A percentile compares a stretch with the other conserved stretches of the same genome.
These are phyloP conservation scores for Tichodroma muraria DNA, from an alignment of 2,113 vertebrate genomes.

Conservation along the genomic window DNA sequence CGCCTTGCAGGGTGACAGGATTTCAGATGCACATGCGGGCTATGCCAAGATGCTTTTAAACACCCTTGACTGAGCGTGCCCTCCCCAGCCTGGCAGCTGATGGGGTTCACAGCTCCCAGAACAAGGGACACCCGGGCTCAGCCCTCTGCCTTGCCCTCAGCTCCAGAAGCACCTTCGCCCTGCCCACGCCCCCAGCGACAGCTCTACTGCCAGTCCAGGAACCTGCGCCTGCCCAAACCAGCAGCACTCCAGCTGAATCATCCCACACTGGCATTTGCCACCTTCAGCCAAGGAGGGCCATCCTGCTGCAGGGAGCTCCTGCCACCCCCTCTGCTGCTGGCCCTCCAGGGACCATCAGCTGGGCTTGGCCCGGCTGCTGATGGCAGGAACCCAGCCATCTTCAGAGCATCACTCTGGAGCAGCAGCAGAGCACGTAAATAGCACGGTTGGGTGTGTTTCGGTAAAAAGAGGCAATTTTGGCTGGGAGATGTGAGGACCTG, in stretches of 20 bases:
- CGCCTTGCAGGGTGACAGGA: background rate
- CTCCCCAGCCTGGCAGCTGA: rapidly evolving
- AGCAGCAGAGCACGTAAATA: background rate
- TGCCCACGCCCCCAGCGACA: background rate
- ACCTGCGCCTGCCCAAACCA: background rate
- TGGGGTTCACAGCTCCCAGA: background rate
- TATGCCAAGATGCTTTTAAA: background rate
- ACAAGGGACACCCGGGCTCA: background rate
- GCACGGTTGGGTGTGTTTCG: background rate
- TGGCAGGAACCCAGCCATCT: background rate
- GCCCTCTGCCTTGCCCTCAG: background rate
- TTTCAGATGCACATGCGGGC: background rate
- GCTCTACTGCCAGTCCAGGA: background rate
- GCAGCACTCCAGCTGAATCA: background rate
- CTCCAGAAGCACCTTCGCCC: background rate
- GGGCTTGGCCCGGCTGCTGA: background rate
- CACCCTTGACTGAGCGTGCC: rapidly evolving
- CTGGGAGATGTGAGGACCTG: background rate
- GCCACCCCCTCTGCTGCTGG: background rate
- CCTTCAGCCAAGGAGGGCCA: background rate
- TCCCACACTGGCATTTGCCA: background rate
- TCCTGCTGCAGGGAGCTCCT: background rate
- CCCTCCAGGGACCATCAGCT: background rate
- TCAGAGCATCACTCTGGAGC: background rate
- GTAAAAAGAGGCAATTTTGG: background rate